phyloP scores from a whole-genome alignment of 2,888 invertebrate genomes.

The Caenorhabditis parvicauda region DNA sequence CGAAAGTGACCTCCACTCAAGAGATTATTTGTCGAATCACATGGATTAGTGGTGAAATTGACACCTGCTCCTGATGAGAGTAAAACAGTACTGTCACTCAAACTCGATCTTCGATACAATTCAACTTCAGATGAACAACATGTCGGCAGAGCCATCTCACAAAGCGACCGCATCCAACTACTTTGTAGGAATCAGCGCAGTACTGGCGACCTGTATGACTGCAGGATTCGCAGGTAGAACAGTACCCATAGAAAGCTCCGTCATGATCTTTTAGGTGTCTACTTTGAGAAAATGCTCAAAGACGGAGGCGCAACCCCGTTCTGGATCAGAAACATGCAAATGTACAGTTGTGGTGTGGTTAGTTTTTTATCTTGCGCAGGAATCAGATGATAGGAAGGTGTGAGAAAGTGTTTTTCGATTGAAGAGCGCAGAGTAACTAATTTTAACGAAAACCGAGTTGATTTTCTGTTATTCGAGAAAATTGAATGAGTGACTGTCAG shows the following conservation, averaged over 20 bases:
- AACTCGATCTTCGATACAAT: background rate
- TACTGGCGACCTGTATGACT: conserved; percentile 62
- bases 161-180: conserved; percentile 47
- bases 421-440: no score
- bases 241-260: background rate
- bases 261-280: conserved; percentile 48
- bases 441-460: no score
- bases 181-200: conserved; percentile 56
- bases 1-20: no score
- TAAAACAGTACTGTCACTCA: no score
- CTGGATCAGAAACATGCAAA: conserved; percentile 63
- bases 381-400: no score
- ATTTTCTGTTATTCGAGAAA: no score
- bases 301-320: conserved; percentile 59
- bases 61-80: no score
- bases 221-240: conserved; percentile 62
- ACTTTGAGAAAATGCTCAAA: conserved; percentile 63
- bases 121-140: conserved; percentile 40
- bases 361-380: conserved; percentile 13
- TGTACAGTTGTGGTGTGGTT: conserved; percentile 62
- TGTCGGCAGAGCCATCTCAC: conserved; percentile 8
- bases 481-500: no score
- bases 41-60: no score
- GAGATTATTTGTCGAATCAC: no score
- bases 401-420: no score